phyloP scores from a whole-genome alignment of 1,140 invertebrate genomes.

The Centruroides sculpturatus region DNA sequence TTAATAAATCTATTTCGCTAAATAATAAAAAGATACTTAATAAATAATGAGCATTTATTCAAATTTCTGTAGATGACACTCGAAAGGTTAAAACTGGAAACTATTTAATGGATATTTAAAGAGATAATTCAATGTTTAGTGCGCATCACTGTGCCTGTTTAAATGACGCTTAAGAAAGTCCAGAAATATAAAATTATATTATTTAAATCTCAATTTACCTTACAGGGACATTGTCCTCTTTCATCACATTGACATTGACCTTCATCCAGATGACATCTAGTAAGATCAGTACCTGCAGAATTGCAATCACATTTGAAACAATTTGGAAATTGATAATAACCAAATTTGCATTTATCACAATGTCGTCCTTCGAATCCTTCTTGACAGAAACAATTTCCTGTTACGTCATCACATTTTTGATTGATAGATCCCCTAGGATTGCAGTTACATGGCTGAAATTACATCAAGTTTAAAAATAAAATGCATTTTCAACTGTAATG shows the following conservation, averaged over 20 bases:
- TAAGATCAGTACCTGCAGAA: constrained; percentile 44
- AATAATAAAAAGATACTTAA: too few relatives aligned
- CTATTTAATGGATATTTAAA: too few relatives aligned
- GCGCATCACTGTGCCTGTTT: too few relatives aligned
- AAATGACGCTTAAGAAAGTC: not conserved
- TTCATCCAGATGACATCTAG: constrained; percentile 37
- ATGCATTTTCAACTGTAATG: not conserved
- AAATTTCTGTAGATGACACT: too few relatives aligned
- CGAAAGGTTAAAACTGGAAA: too few relatives aligned
- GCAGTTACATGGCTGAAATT: constrained; percentile 52
- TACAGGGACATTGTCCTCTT: constrained; percentile 72
- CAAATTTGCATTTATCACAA: constrained; percentile 62
- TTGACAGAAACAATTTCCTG: constrained; percentile 66
- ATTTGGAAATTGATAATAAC: constrained; percentile 76
- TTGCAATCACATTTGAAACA: constrained; percentile 72
- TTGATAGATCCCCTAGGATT: constrained; percentile 48
- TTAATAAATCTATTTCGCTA: too few relatives aligned
- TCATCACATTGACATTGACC: constrained; percentile 45
- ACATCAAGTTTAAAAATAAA: not conserved
- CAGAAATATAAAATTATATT: not conserved
- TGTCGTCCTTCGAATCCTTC: constrained; percentile 59
- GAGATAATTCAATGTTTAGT: too few relatives aligned
- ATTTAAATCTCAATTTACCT: constrained; percentile 34
- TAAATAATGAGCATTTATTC: too few relatives aligned
- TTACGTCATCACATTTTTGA: constrained; percentile 52